These are phyloP conservation scores for Endomychus coccineus DNA, from an alignment of 2,888 invertebrate species.

Conservation along the genomic window DNA sequence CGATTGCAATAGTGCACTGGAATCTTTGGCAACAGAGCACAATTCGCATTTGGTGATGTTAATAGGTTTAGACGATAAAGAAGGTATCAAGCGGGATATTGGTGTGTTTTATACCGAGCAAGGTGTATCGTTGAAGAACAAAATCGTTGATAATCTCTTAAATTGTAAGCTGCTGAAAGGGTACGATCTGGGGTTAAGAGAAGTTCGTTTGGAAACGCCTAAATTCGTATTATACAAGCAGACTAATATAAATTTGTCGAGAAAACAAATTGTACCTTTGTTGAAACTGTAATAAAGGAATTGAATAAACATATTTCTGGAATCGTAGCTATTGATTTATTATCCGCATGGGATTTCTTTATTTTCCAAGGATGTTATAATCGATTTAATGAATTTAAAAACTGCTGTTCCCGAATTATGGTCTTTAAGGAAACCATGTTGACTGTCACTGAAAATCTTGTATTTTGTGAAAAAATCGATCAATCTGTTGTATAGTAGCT, in stretches of 20 bases:
- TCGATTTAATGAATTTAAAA: too few relatives aligned
- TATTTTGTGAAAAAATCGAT: too few relatives aligned
- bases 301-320: too few relatives aligned
- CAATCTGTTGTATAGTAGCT: too few relatives aligned
- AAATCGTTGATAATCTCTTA: slow-evolving; percentile 36
- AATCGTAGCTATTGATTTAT: too few relatives aligned
- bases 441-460: too few relatives aligned
- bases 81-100: slow-evolving; percentile 51
- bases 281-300: too few relatives aligned
- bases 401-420: too few relatives aligned
- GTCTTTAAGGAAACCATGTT: too few relatives aligned
- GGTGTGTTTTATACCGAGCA: slow-evolving; percentile 43
- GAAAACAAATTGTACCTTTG: slow-evolving; percentile 66
- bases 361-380: too few relatives aligned
- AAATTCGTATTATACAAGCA: slow-evolving; percentile 51
- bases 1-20: slow-evolving; percentile 46
- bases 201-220: slow-evolving; percentile 38
- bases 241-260: slow-evolving; percentile 52
- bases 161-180: slow-evolving; percentile 27
- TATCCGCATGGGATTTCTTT: too few relatives aligned
- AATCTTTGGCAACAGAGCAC: slow-evolving; percentile 44
- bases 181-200: slow-evolving; percentile 41
- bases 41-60: slow-evolving; percentile 48
- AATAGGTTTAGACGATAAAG: slow-evolving; percentile 54
- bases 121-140: slow-evolving; percentile 36